A percentile compares a stretch with the other conserved stretches of the same genome.
These are phyloP conservation scores for Lepidotrigona ventralis DNA, from an alignment of 1,140 invertebrate species.

Conservation along the genomic window DNA sequence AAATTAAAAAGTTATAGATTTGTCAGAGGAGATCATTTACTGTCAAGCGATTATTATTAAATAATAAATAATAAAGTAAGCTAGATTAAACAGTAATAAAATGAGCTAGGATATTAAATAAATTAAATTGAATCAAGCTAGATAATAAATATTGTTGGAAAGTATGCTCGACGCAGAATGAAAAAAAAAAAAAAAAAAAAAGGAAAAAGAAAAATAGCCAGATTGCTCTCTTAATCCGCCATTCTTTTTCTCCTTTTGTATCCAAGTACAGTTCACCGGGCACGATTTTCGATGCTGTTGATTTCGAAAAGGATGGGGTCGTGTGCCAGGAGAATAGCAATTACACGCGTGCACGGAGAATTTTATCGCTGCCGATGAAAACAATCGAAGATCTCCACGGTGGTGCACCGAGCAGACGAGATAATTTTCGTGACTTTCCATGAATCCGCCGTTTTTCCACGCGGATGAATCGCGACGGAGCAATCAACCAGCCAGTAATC, in stretches of 20 bases:
- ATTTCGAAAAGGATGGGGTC: neutral
- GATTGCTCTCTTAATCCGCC: neutral
- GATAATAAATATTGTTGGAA: too few species aligned
- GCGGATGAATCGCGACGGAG: slow-evolving; percentile 11
- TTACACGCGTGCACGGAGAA: neutral
- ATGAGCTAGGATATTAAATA: too few species aligned
- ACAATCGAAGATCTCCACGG: neutral
- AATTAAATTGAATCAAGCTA: too few species aligned
- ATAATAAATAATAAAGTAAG: too few species aligned
- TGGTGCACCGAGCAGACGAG: neutral
- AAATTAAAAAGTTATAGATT: too few species aligned
- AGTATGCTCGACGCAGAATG: too few species aligned
- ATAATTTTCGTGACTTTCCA: slow-evolving; percentile 21
- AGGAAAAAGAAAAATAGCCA: neutral
- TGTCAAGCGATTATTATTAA: too few species aligned
- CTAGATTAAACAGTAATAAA: too few species aligned
- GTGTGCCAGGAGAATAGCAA: neutral
- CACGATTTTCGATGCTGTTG: neutral
- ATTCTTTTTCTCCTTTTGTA: neutral
- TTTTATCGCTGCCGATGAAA: neutral
- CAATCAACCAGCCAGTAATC: slow-evolving; percentile 24
- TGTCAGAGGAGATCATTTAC: too few species aligned
- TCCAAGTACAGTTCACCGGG: neutral
- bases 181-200: too few species aligned
- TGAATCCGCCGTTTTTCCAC: slow-evolving; percentile 20